Base-by-base conservation (phyloP, 2,888 invertebrate species). In the Andrena hattorfiana region DNA sequence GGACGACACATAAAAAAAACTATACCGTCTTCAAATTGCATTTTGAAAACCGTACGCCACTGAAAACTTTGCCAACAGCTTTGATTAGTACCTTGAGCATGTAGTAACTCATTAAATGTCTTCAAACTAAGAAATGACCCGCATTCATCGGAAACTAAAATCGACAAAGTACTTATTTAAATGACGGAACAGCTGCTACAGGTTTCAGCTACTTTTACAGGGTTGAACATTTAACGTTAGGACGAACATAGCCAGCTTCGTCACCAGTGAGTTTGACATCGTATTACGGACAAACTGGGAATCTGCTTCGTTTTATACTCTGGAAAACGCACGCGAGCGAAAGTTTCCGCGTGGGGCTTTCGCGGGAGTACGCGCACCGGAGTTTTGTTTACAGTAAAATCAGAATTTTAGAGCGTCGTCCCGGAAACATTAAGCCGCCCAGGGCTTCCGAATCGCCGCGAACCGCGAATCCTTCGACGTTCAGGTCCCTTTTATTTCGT, bases 231-330 rank as follows among this genome's bases (percentile, higher is more conserved):
- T 73, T 64, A 48, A 73, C 23, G 48, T 56, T 32, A 49, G 8
- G 20, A 32, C 23, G 23, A 49, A 74, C 48, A 48, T 59, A n/a
- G 48, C 4, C 32, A 20, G 32, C 13, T 32, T 20, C 32, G 51
- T 63, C 42, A n/a, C 30, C 35, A 32, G 54, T 32, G 23, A 20
- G 35, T 54, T 62, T 16, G 60, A 48, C 54, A 78, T 54, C n/a
- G 26, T 62, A 48, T 54, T n/a, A 51, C n/a, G 49, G 8, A 51
- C 66, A 42, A 42, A 51, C 49, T 28, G 30, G n/a, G 23, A 26
- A 51, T 35, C 54, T 76, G 60, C 67, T 76, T 77, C 77, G 63
- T 78, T 78, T 78, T 63, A 63, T 56, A 48, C 77, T 56, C 54
- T 26, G 67, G 42, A 26, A 77, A 78, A 78, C 63, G 68, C 26